Percentiles rank a stretch among this genome's conserved stretches.
phyloP scores from a whole-genome alignment of 1,140 invertebrate species.

The Brachionus sp. region DNA sequence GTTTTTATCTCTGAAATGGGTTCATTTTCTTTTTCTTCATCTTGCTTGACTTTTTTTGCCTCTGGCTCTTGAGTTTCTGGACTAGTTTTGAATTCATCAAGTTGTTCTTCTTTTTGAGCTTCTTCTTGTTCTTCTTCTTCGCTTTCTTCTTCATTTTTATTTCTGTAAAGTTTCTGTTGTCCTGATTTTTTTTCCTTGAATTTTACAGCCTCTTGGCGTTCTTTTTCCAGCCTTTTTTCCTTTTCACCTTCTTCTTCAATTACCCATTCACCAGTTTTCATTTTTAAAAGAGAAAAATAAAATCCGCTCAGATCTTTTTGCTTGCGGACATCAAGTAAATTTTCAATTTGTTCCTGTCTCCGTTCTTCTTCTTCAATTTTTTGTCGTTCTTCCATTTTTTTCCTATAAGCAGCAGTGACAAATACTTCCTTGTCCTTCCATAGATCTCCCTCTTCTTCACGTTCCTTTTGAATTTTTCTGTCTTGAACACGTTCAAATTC shows the following conservation, averaged over 20 bases:
- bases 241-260: conserved; percentile 45
- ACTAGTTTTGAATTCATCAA: not conserved
- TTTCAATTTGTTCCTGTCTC: conserved; percentile 26
- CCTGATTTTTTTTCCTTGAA: not conserved
- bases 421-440: conserved; percentile 51
- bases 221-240: conserved; percentile 17
- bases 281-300: conserved; percentile 38
- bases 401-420: conserved; percentile 49
- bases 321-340: conserved; percentile 36
- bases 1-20: not conserved
- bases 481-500: conserved; percentile 48
- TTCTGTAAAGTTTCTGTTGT: not conserved
- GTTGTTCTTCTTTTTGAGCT: not conserved
- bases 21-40: not conserved
- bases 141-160: conserved; percentile 33
- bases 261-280: conserved; percentile 42
- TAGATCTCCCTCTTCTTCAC: conserved; percentile 48
- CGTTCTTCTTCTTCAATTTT: conserved; percentile 43
- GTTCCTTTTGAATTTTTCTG: conserved; percentile 50
- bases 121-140: conserved; percentile 18
- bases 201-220: conserved; percentile 22
- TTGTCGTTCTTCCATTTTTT: conserved; percentile 47
- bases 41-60: not conserved
- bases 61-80: not conserved
- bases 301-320: conserved; percentile 39